Evolutionary conservation across 2,113 vertebrate species (phyloP).

Genomic region (Microtus pennsylvanicus): DNA sequence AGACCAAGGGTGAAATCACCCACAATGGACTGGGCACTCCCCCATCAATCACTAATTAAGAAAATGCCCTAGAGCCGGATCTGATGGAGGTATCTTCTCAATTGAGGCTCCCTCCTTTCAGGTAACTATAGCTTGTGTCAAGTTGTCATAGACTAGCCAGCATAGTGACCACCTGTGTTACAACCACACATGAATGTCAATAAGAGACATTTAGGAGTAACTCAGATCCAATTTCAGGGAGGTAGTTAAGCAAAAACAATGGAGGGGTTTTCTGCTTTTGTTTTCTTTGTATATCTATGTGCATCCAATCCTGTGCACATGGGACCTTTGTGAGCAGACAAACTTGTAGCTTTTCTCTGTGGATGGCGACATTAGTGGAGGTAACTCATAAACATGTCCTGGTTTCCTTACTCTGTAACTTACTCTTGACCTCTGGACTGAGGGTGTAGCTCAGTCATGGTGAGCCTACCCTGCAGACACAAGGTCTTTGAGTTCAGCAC

Average conservation of each 20-base stretch:
- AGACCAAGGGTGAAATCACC: not conserved
- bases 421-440: not conserved
- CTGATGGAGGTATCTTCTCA: not conserved
- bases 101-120: not conserved
- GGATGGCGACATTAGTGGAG: not conserved
- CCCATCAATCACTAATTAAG: not conserved
- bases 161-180: not conserved
- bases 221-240: not conserved
- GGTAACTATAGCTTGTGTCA: not conserved
- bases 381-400: not conserved
- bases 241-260: not conserved
- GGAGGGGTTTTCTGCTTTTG: not conserved
- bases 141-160: not conserved
- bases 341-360: not conserved
- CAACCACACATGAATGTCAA: not conserved
- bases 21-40: no score
- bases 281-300: not conserved
- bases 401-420: not conserved
- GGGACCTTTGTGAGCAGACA: not conserved
- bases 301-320: not conserved
- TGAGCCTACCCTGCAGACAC: not conserved
- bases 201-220: not conserved
- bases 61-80: not conserved
- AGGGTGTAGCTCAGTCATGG: no score
- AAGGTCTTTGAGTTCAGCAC: not conserved